A percentile compares a stretch with the other conserved stretches of the same genome.
Evolutionary conservation across 2,888 invertebrate species (phyloP).

Genomic region (Dolichomitus sp.): DNA sequence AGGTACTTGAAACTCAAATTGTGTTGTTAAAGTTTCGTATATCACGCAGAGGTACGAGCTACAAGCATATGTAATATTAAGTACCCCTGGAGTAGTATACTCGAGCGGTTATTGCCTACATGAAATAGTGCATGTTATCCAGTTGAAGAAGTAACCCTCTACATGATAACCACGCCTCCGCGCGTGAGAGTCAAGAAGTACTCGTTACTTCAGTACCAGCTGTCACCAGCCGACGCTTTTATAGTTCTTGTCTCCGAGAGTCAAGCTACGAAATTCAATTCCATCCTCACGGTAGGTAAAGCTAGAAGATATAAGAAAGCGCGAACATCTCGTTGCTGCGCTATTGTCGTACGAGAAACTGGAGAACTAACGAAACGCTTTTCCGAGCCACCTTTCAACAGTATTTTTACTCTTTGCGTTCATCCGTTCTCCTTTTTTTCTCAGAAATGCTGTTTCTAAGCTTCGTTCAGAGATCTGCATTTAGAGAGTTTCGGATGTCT

Average conservation of each 20-base stretch:
- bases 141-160: conserved; percentile 29
- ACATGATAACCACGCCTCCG: conserved; percentile 31
- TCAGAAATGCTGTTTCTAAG: conserved; percentile 12
- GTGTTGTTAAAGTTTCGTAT: not conserved
- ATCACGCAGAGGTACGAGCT: not conserved
- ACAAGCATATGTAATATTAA: conserved; percentile 21
- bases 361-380: conserved; percentile 31
- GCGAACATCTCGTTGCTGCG: not conserved
- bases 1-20: conserved; percentile 5
- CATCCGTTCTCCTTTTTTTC: not conserved
- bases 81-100: not conserved
- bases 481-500: not conserved
- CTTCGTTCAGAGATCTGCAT: conserved; percentile 12
- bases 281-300: conserved; percentile 17
- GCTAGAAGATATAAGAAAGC: conserved; percentile 18
- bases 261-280: conserved; percentile 57
- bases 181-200: conserved; percentile 21
- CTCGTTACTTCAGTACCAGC: conserved; percentile 47
- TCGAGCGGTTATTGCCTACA: not conserved
- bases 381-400: conserved; percentile 17
- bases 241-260: conserved; percentile 44
- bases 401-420: not conserved
- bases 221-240: conserved; percentile 39
- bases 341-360: conserved; percentile 36
- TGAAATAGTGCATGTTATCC: conserved; percentile 16